Evolutionary conservation across 64 coral and sea anemone genomes (phyloP), one percentile per base, ranked within the genome.

Genomic region (Dendronephthya gigantea): DNA sequence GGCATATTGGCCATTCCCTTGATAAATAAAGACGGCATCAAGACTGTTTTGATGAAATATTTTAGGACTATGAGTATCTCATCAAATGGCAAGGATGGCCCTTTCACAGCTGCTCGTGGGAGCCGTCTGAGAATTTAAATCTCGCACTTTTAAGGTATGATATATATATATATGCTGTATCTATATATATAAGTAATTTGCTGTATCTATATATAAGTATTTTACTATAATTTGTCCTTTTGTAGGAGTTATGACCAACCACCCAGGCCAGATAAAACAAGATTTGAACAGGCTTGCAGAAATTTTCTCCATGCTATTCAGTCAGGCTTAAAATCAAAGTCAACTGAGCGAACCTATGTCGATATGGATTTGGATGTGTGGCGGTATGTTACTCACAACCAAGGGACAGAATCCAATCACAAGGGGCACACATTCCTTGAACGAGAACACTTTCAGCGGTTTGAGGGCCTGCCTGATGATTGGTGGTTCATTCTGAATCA

Each of bases 341-440:
- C 37, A 12, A 84, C 13, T 40, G 82, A 15, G 13, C 51, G 51
- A 51, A 19, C 50, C 0, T 50, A 68, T 32, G 35, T 84, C 6
- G 23, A 37, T 0, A 84, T 89, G 17, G 40, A 89, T 10, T 66
- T 70, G 19, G 88, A 89, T 75, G 88, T 89, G 10, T 89, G 82
- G 88, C 82, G 58, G 28, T 89, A 89, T 48, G 22, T 84, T 22
- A 39, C 48, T 51, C 52, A 65, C 2, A 27, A 69, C 9, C 66
- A 89, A 30, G 88, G 88, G 14, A 52, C 22, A 23, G 35, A 37
- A 27, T 84, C 82, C 4, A 22, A 84, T 32, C 88, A 89, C 48
- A 72, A 68, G 40, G 82, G 88, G n/a, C 83, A 76, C n/a, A 50
- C 25, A n/a, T 43, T 89, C 19, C 74, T 70, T 27, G 19, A 89